Evolutionary conservation across 2,113 vertebrate species (phyloP).

Genomic region (Notothenia rossii): DNA sequence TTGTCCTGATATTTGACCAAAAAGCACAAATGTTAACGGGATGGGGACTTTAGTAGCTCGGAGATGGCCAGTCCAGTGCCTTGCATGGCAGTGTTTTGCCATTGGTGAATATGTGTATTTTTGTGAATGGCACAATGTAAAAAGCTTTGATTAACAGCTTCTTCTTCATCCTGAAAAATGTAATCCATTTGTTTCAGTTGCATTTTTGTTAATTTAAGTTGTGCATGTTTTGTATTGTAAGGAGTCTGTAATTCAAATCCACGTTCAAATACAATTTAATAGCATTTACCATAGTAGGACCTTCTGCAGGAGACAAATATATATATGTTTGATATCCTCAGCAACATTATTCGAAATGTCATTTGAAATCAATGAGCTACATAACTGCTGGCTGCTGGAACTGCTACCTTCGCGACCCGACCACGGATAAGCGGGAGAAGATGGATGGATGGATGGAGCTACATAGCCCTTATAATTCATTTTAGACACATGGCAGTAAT

Average conservation of each 20-base stretch:
- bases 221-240: conserved; percentile 6
- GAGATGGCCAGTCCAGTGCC: background rate
- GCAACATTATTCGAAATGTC: conserved; percentile 37
- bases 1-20: background rate
- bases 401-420: no score
- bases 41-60: no score
- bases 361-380: conserved; percentile 46
- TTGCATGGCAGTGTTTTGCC: no score
- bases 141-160: background rate
- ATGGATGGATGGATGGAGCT: background rate
- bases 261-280: background rate
- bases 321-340: conserved; percentile 16
- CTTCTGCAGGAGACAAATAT: conserved; percentile 3
- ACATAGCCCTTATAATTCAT: conserved; percentile 48
- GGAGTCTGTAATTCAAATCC: background rate
- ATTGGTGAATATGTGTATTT: background rate
- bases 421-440: no score
- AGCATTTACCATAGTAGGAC: background rate
- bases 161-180: background rate
- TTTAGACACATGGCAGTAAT: conserved; percentile 67
- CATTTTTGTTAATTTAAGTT: background rate
- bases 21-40: background rate
- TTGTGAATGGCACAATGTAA: background rate
- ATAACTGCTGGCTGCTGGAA: background rate
- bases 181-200: background rate